Conservation (phyloP, 2,113 vertebrate genomes). For the Aleadryas rufinucha region DNA sequence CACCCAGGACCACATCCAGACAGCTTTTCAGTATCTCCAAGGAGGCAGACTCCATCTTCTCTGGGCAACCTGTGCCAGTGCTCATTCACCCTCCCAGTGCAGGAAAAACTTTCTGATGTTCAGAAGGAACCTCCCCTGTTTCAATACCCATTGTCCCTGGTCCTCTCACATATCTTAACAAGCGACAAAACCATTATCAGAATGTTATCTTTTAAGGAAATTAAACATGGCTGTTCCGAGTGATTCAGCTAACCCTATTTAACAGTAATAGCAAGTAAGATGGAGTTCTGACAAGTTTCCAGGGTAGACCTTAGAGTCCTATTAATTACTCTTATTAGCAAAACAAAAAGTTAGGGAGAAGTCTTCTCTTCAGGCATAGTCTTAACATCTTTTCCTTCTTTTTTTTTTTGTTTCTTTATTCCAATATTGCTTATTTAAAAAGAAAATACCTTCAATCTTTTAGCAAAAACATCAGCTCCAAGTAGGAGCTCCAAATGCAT, state of each 20-base stretch:
- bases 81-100: neutral
- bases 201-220: neutral
- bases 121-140: neutral
- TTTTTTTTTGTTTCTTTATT: neutral
- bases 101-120: neutral
- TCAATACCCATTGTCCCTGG: neutral
- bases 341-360: neutral
- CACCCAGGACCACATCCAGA: neutral
- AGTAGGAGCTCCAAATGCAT: neutral
- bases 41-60: neutral
- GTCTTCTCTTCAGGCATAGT: neutral
- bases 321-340: neutral
- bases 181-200: neutral
- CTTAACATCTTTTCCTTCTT: neutral
- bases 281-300: neutral
- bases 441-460: neutral
- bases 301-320: neutral
- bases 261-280: neutral
- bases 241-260: neutral
- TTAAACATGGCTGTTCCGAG: neutral
- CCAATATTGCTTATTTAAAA: neutral
- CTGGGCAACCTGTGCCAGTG: neutral
- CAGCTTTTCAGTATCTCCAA: neutral
- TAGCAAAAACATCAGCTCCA: neutral
- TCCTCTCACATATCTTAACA: neutral